Evolutionary conservation across 35 echinoderm and acorn worm genomes (phyloP).

Genomic region (Diadema setosum): DNA sequence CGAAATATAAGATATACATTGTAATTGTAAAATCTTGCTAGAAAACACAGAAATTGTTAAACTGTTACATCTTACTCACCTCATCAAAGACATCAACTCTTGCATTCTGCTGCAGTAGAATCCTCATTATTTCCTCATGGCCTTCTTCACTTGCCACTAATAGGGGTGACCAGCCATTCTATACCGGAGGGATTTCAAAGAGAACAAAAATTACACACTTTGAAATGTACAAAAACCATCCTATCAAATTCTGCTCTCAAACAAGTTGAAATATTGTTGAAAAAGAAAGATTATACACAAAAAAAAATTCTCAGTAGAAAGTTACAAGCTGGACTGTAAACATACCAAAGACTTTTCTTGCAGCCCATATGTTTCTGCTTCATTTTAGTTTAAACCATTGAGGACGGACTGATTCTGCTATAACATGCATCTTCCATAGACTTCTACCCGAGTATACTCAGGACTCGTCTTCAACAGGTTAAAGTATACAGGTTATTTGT

Average conservation of each 20-base stretch:
- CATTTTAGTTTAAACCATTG: no score
- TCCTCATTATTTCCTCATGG: conserved; percentile 83
- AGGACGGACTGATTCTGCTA: no score
- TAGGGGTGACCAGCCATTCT: conserved; percentile 97
- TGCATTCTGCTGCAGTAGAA: conserved; percentile 73
- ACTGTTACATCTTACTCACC: conserved; percentile 38
- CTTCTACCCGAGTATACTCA: no score
- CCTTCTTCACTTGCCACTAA: conserved; percentile 89
- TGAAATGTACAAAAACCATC: neutral
- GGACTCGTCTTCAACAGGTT: no score
- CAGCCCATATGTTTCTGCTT: no score
- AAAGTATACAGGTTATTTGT: no score
- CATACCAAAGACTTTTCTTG: no score
- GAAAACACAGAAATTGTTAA: no score
- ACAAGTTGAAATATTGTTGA: neutral
- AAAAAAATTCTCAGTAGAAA: neutral
- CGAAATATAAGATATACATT: no score
- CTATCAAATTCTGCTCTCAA: neutral
- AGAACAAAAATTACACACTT: neutral
- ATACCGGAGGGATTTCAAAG: neutral
- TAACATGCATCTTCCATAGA: no score
- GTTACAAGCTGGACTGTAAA: neutral
- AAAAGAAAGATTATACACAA: no score
- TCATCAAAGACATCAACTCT: conserved; percentile 97
- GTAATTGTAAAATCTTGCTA: no score